phyloP scores from a whole-genome alignment of 2,888 invertebrate genomes.

The Agrochola litura region DNA sequence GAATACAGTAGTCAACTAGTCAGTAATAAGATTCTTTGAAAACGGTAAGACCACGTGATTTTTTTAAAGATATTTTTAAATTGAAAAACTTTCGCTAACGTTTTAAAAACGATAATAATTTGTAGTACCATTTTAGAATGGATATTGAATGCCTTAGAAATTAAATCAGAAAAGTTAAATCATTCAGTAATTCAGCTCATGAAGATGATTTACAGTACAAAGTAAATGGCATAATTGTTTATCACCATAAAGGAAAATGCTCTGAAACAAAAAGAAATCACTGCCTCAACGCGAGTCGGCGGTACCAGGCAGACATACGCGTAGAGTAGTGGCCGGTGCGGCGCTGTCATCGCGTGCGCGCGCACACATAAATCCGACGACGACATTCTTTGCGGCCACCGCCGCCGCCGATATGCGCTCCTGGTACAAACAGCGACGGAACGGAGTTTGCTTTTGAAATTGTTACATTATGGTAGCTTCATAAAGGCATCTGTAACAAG shows the following conservation, averaged over 20 bases:
- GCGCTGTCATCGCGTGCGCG: slow-evolving; percentile 80
- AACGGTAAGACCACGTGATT: not conserved
- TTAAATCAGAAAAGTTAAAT: not conserved
- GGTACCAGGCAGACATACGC: slow-evolving; percentile 79
- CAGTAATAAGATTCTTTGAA: not conserved
- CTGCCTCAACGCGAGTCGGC: slow-evolving; percentile 62
- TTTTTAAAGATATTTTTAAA: not conserved
- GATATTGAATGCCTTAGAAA: no score
- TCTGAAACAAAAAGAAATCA: slow-evolving; percentile 62
- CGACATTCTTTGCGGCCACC: slow-evolving; percentile 85
- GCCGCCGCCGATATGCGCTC: slow-evolving; percentile 78
- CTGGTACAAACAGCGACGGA: slow-evolving; percentile 70
- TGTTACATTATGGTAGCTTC: slow-evolving; percentile 65
- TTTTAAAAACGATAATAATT: not conserved
- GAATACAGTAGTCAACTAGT: not conserved
- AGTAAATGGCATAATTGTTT: slow-evolving; percentile 51
- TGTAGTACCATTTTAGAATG: not conserved
- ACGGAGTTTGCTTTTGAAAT: slow-evolving; percentile 66
- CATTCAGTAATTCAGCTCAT: not conserved
- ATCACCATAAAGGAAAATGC: slow-evolving; percentile 54
- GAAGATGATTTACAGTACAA: slow-evolving; percentile 39
- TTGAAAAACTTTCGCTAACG: not conserved
- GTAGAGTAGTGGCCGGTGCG: slow-evolving; percentile 80
- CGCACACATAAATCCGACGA: slow-evolving; percentile 82
- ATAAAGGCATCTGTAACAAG: slow-evolving; percentile 65